Percentiles rank a stretch among this genome's conserved stretches.
Evolutionary conservation across 2,888 invertebrate species (phyloP).

Genomic region (Papilio protenor): DNA sequence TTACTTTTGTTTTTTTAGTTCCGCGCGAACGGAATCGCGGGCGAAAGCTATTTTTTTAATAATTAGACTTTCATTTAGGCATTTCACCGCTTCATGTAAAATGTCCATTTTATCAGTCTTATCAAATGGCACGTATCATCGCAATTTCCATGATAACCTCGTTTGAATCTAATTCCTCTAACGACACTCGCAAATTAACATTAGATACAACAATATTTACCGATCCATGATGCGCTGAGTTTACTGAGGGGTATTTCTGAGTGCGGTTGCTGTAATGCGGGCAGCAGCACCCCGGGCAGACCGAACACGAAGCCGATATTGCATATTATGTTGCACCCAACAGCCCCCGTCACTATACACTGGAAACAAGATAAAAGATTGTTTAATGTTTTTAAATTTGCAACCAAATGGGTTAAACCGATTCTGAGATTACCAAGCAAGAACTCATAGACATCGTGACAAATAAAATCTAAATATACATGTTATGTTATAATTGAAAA

Average conservation of each 20-base stretch:
- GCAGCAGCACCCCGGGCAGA: conserved; percentile 83
- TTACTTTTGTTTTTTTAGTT: too few species aligned
- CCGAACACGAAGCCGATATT: conserved; percentile 70
- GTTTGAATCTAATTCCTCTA: neutral
- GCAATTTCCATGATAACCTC: neutral
- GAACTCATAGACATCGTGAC: too few species aligned
- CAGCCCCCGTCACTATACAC: conserved; percentile 63
- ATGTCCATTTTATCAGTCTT: neutral
- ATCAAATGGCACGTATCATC: neutral
- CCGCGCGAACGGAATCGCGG: too few species aligned
- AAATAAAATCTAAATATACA: too few species aligned
- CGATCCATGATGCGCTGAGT: conserved; percentile 82
- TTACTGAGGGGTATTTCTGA: conserved; percentile 67
- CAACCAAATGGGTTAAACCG: too few species aligned
- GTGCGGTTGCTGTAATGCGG: conserved; percentile 72
- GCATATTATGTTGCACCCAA: conserved; percentile 61
- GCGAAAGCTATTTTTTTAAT: too few species aligned
- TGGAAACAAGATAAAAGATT: conserved; percentile 48
- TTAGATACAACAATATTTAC: conserved; percentile 51
- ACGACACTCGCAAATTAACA: neutral
- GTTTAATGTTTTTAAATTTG: too few species aligned
- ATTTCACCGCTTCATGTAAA: neutral
- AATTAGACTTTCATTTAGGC: neutral
- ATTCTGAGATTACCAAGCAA: too few species aligned
- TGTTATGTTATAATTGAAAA: too few species aligned